Evolutionary conservation across 1,140 invertebrate species (phyloP).

Genomic region (Camponotus floridanus): DNA sequence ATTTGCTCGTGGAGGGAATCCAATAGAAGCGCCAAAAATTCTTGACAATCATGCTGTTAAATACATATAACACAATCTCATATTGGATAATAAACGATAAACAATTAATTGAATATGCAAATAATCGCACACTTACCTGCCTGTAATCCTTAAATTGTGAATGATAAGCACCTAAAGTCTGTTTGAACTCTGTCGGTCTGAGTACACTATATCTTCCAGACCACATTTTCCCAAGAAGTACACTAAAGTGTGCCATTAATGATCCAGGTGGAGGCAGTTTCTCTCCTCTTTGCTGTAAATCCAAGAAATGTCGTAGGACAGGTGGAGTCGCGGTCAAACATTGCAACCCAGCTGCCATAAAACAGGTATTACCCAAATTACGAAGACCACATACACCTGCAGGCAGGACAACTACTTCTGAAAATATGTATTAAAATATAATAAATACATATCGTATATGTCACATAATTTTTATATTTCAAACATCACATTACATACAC

Average conservation of each 20-base stretch:
- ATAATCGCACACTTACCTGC: slow-evolving; percentile 83
- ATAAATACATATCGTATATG: background rate
- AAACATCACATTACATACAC: slow-evolving; percentile 34
- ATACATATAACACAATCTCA: slow-evolving; percentile 26
- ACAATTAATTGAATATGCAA: background rate
- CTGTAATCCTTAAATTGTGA: slow-evolving; percentile 89
- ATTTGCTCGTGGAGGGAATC: slow-evolving; percentile 91
- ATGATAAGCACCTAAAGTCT: slow-evolving; percentile 88
- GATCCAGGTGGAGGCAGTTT: slow-evolving; percentile 82
- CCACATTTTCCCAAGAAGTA: slow-evolving; percentile 89
- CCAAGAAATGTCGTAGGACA: slow-evolving; percentile 87
- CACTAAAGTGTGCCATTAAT: slow-evolving; percentile 87
- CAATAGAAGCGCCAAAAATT: slow-evolving; percentile 90
- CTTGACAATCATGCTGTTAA: slow-evolving; percentile 91
- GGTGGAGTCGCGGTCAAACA: slow-evolving; percentile 88
- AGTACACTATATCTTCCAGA: slow-evolving; percentile 88
- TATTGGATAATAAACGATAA: background rate
- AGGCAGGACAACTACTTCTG: slow-evolving; percentile 68
- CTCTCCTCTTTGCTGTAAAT: slow-evolving; percentile 82
- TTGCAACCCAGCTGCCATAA: slow-evolving; percentile 91
- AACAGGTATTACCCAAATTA: slow-evolving; percentile 91
- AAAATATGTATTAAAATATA: slow-evolving; percentile 16
- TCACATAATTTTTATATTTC: background rate
- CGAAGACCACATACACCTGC: slow-evolving; percentile 89
- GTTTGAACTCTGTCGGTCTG: slow-evolving; percentile 88